Base-by-base conservation (phyloP, 1,140 invertebrate species). In the Probaryconus sp. region DNA sequence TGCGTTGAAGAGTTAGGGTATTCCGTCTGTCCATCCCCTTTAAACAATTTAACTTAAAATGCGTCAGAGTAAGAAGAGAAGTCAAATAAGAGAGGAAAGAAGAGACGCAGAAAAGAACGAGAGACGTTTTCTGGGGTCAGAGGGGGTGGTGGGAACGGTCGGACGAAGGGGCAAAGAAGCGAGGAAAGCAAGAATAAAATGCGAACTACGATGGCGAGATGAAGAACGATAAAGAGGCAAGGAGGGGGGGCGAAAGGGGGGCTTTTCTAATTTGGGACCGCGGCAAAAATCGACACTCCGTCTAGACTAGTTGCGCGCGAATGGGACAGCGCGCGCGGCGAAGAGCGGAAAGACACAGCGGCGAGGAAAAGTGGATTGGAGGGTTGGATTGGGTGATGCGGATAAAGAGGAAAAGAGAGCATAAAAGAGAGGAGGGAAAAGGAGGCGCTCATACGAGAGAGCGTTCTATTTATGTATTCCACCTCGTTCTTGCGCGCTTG, bases 201-300 rank as follows among this genome's bases (percentile, higher is more conserved):
- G 55, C 42, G 35, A 47, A 37, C 18, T 24, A 43, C 26, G 47
- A 16, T 30, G 33, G 53, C 53, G 37, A 50, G 42, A 55, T 48
- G 47, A 9, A 55, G 28, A 74, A 56, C 33, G 51, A 68, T 18
- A 47, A 53, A 33, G 35, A 6, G 40, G 38, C 5, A 35, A 48
- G 40, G 18, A 45, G 47, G 33, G 37, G 28, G 58, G 58, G 65
- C 20, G 55, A 33, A 28, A 43, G 47, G 76, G 83, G n/a, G n/a
- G n/a, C n/a, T n/a, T 81, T 86, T 88, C 85, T 86, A 88, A 88
- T 87, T 87, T 84, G 80, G 85, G 85, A 81, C 76, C 63, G 67
- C 71, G 77, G 84, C 79, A 87, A 88, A 87, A 86, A 88, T 88
- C 85, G 85, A 86, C 85, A 87, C 83, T 81, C 82, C 56, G 86